Percentiles rank a stretch among this genome's conserved stretches.
Conservation (phyloP, 1,140 invertebrate genomes). For the Ganaspis sp. region DNA sequence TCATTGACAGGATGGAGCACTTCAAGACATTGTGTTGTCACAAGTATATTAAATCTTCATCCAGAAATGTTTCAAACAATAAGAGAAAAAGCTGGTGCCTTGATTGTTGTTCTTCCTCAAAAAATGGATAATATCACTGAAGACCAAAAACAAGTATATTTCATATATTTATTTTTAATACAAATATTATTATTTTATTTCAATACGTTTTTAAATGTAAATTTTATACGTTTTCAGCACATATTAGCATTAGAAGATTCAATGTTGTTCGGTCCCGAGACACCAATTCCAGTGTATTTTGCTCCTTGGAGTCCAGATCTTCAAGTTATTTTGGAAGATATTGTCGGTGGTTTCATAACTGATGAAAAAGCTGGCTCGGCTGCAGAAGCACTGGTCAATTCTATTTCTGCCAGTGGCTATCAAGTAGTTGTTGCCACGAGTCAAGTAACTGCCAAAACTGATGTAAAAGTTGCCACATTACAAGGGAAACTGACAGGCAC, state of each 20-base stretch:
- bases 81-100: slow-evolving; percentile 87
- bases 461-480: slow-evolving; percentile 89
- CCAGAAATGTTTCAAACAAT: slow-evolving; percentile 86
- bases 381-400: slow-evolving; percentile 87
- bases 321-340: slow-evolving; percentile 84
- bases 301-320: slow-evolving; percentile 85
- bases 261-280: slow-evolving; percentile 86
- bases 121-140: slow-evolving; percentile 81
- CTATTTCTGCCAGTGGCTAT: slow-evolving; percentile 94
- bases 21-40: slow-evolving; percentile 91
- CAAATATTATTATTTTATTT: background rate
- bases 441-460: slow-evolving; percentile 83
- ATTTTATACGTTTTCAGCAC: slow-evolving; percentile 80
- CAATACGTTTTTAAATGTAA: background rate
- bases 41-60: slow-evolving; percentile 86
- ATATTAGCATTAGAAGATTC: slow-evolving; percentile 88
- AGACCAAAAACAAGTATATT: slow-evolving; percentile 84
- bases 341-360: slow-evolving; percentile 79
- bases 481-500: slow-evolving; percentile 91
- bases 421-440: slow-evolving; percentile 87
- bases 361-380: slow-evolving; percentile 81
- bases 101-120: slow-evolving; percentile 89
- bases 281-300: slow-evolving; percentile 93
- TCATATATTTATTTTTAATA: background rate
- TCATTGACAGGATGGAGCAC: slow-evolving; percentile 90